Evolutionary conservation across 2,113 vertebrate species (phyloP).

Genomic region (Bothrops jararaca): DNA sequence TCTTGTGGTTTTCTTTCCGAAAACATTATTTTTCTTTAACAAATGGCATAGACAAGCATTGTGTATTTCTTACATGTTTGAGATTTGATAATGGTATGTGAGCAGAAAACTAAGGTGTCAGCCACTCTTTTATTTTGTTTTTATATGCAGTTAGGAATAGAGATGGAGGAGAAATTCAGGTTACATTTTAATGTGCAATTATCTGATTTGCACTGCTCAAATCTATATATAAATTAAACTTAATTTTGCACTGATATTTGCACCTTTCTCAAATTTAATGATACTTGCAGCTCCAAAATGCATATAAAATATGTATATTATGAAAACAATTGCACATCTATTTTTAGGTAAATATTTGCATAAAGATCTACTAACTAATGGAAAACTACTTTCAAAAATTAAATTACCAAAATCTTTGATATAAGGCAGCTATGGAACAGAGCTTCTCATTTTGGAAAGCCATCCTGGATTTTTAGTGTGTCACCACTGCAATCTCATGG

Average conservation of each 20-base stretch:
- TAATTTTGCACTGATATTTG: background rate
- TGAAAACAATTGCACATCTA: background rate
- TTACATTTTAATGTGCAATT: background rate
- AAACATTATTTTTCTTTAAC: background rate
- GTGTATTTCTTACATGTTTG: background rate
- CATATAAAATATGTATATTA: background rate
- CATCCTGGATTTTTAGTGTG: background rate
- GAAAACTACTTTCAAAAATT: background rate
- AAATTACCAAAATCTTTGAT: background rate
- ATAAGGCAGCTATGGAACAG: background rate
- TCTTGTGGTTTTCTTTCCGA: background rate
- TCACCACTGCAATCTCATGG: background rate
- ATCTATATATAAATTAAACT: background rate
- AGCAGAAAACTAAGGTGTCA: background rate
- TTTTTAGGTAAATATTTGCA: background rate
- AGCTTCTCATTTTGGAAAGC: background rate
- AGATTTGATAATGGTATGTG: background rate
- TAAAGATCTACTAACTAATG: background rate
- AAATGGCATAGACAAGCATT: background rate
- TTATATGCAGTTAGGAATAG: background rate
- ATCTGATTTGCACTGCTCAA: background rate
- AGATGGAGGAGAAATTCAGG: background rate
- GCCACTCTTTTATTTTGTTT: background rate
- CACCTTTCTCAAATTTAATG: background rate
- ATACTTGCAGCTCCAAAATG: background rate